Evolutionary conservation across 2,113 vertebrate species (phyloP), one percentile per base, ranked within the genome.

Genomic region (Heloderma charlesbogerti): DNA sequence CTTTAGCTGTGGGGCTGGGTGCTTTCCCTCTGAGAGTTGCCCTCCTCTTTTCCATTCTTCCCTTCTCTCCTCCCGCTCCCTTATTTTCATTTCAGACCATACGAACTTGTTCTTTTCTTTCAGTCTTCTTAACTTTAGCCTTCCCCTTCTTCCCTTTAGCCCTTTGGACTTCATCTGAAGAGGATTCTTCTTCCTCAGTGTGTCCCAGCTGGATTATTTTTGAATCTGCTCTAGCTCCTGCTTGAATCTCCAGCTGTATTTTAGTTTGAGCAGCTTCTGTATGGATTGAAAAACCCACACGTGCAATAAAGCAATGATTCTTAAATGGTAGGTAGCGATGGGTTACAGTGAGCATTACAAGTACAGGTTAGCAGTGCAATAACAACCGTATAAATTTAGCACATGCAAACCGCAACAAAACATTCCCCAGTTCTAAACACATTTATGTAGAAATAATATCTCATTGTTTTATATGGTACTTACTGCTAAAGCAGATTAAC

Each of bases 241-340:
- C 84, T 92, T 98, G 97, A 74, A 98, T 79, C n/a, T 98, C 97
- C 92, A 98, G 88, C 93, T 97, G 95, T 81, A 98, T 94, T 97
- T 97, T 98, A 45, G 98, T 97, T 93, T 98, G 94, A 13, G 87
- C 93, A 91, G 94, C 91, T 75, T 94, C 97, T 96, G 96, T 93
- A 25, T n/a, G 71, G 94, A 88, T 90, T 95, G 57, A 83, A 93
- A 78, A 57, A 9, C 91, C 89, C 86, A 88, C 18, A 91, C 10
- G 89, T 85, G n/a, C 1, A 18, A 93, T 91, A 27, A 81, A 83
- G 37, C 4, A 43, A 40, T 37, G 1, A 54, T 57, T 54, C 10
- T 37, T 75, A 37, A 87, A 74, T 2, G 5, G 1, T 60, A 29
- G 48, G 34, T 37, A 71, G 31, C 66, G 20, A 48, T 34, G 5